Conservation (phyloP, 2,888 invertebrate species). For the Apeira syringaria region DNA sequence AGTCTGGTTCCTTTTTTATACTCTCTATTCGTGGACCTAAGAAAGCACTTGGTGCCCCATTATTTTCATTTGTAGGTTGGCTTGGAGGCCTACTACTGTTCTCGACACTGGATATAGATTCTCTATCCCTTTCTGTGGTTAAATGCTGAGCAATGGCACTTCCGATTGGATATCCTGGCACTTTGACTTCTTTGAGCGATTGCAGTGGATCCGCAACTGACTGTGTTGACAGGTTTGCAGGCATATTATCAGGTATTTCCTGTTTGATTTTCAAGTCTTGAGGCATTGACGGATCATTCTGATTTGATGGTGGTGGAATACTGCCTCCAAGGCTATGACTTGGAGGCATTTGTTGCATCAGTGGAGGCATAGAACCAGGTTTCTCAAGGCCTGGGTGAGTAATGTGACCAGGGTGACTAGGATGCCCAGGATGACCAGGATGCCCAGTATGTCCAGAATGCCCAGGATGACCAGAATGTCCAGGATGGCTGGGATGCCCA, state of each 20-base stretch:
- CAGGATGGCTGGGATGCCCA: slow-evolving; percentile 51
- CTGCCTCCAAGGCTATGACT: slow-evolving; percentile 61
- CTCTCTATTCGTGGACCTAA: slow-evolving; percentile 87
- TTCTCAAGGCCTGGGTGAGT: slow-evolving; percentile 67
- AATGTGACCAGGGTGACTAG: slow-evolving; percentile 62
- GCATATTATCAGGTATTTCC: slow-evolving; percentile 79
- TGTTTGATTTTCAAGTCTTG: slow-evolving; percentile 81
- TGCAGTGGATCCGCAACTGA: slow-evolving; percentile 87
- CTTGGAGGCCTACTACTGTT: slow-evolving; percentile 75
- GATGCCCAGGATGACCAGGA: slow-evolving; percentile 51
- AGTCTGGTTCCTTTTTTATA: slow-evolving; percentile 90
- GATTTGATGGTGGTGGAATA: slow-evolving; percentile 57
- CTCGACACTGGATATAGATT: slow-evolving; percentile 75
- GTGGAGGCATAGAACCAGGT: slow-evolving; percentile 62
- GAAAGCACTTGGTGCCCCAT: slow-evolving; percentile 79
- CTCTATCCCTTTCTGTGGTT: slow-evolving; percentile 75
- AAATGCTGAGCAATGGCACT: slow-evolving; percentile 77
- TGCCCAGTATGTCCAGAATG: slow-evolving; percentile 57
- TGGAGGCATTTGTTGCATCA: slow-evolving; percentile 68
- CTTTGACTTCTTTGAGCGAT: slow-evolving; percentile 91
- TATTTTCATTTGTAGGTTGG: slow-evolving; percentile 74
- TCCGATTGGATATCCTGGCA: slow-evolving; percentile 87
- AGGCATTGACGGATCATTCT: slow-evolving; percentile 73
- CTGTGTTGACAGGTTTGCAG: slow-evolving; percentile 79
- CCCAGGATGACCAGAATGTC: slow-evolving; percentile 46